Evolutionary conservation across 2,888 invertebrate genomes (phyloP), one percentile per base, ranked within the genome.

Genomic region (Polyommatus iphigenia): DNA sequence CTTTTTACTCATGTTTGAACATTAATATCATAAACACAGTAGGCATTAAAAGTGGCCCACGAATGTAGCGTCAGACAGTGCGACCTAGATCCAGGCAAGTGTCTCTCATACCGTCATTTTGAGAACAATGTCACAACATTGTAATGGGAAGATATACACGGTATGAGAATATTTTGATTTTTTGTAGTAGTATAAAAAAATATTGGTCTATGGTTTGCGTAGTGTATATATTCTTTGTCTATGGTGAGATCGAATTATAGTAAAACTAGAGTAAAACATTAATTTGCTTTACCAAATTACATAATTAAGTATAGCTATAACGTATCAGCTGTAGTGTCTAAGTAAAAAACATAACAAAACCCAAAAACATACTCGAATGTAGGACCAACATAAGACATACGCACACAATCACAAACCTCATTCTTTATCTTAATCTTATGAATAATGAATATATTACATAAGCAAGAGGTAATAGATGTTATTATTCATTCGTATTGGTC

Each of bases 401-500:
- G 50, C 41, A 54, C 29, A 46, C 18, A 54, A 54, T 15, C 15
- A 54, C 54, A 18, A 54, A 18, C 54, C 54, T 0, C 0, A 54
- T 54, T 54, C 54, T 54, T 75, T 29, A 41, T 71, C 71, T 36
- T 36, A 20, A 72, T 41, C 24, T 46, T 8, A 41, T 54, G 54
- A 54, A 54, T 54, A 54, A 54, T 54, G 18, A 54, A 54, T 54
- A 29, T 75, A 32, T 32, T 75, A 75, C 50, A 75, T 75, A 75
- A 75, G 24, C 4, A 15, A 18, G 13, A 54, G 50, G 20, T 75
- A 75, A 75, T 75, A 75, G 50, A 54, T 24, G 75, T 24, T 20
- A 50, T 73, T 78, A 67, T 80, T 78, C 81, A 78, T 80, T 81
- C 79, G 79, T 77, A 78, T 76, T 77, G 79, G 77, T 78, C 54